Percentiles rank a stretch among this genome's conserved stretches.
Conservation (phyloP, 2,113 vertebrate species). For the Megaptera novaeangliae region DNA sequence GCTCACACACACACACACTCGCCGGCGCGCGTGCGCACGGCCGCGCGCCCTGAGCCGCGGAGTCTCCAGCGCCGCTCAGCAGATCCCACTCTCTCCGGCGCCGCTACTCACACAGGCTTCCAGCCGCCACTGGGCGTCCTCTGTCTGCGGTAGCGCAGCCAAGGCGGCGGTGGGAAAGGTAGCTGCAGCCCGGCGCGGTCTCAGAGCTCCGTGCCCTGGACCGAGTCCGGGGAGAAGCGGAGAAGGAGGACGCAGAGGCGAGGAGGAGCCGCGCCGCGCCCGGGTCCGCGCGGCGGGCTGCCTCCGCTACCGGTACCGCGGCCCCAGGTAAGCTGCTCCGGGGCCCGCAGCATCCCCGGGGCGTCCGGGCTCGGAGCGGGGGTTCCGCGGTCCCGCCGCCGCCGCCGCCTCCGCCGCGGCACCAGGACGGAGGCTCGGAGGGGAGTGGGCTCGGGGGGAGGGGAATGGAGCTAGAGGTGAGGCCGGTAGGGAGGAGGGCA, state of each 20-base stretch:
- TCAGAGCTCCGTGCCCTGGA: constrained; percentile 1
- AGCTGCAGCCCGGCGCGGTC: constrained; percentile 21
- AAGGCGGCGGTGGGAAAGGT: not conserved
- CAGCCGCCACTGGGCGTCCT: constrained; percentile 80
- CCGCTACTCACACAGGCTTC: constrained; percentile 70
- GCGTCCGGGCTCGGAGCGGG: not conserved
- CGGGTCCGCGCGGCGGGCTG: constrained; percentile 29
- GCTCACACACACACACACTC: not conserved
- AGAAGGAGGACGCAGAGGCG: constrained; percentile 19
- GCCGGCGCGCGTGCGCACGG: constrained; percentile 61
- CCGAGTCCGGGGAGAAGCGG: constrained; percentile 31
- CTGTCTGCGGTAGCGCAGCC: constrained; percentile 66
- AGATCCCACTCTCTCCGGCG: constrained; percentile 48
- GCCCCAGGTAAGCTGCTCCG: constrained; percentile 58
- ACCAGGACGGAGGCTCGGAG: not conserved
- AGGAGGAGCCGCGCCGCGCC: constrained; percentile 52
- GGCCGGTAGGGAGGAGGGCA: not conserved
- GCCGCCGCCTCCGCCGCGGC: not conserved
- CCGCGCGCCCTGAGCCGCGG: constrained; percentile 65
- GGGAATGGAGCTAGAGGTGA: constrained; percentile 21
- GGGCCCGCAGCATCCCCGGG: constrained; percentile 32
- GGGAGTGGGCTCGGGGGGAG: constrained; percentile 40
- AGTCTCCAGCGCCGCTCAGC: constrained; percentile 57
- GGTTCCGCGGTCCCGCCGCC: not conserved
- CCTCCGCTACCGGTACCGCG: not conserved